phyloP scores from a whole-genome alignment of 2,797 vertebrate species.

The Anabacerthia variegaticeps region DNA sequence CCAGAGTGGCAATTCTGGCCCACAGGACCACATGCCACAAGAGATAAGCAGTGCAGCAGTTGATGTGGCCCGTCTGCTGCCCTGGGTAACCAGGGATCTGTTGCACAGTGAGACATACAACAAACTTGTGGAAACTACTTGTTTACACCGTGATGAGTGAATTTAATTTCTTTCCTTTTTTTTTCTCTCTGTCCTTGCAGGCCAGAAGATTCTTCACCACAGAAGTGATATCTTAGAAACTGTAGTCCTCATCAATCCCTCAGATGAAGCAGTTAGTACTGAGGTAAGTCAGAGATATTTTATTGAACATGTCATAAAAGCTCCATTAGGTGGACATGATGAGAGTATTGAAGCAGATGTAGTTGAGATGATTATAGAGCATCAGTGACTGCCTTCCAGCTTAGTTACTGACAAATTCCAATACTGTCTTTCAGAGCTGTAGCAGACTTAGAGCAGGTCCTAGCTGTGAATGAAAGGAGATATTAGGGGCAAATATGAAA shows the following conservation, averaged over 20 bases:
- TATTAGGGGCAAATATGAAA: neutral
- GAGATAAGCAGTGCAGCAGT: neutral
- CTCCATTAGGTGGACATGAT: neutral
- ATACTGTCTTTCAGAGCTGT: neutral
- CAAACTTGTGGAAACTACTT: neutral
- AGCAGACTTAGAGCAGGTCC: neutral
- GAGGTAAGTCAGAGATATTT: conserved; percentile 80
- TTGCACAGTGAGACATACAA: accelerated
- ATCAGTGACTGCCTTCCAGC: neutral
- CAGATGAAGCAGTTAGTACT: conserved; percentile 95
- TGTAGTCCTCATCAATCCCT: conserved; percentile 96
- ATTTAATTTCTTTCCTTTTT: neutral
- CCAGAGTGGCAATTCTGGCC: accelerated
- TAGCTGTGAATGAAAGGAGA: neutral
- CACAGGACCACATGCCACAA: neutral
- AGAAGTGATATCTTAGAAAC: conserved; percentile 96
- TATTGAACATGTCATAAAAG: neutral
- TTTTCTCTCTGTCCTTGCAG: conserved; percentile 74
- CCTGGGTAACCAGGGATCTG: neutral
- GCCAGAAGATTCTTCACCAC: conserved; percentile 98
- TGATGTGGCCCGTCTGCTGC: neutral
- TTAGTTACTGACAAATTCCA: neutral
- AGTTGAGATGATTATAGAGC: neutral
- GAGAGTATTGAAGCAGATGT: neutral
- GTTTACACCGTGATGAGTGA: neutral